Evolutionary conservation across 2,113 vertebrate species (phyloP).

Genomic region (Manacus vitellinus): DNA sequence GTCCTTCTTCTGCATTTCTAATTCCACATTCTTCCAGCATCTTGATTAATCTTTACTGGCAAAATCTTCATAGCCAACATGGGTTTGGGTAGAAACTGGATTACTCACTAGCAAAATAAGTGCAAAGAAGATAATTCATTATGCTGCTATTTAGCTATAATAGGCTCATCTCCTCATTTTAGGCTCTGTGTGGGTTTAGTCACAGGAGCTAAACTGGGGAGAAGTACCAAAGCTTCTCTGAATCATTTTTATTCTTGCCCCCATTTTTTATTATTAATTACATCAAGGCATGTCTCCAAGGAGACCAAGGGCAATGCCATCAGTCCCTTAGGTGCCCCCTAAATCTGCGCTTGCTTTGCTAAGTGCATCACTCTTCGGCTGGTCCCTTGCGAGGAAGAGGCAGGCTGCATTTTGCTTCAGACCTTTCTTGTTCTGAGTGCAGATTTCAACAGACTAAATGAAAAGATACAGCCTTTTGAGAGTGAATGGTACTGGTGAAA

Average conservation of each 20-base stretch:
- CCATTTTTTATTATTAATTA: constrained; percentile 1
- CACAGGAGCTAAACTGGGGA: not conserved
- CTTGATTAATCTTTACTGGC: constrained; percentile 6
- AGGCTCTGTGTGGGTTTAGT: constrained; percentile 54
- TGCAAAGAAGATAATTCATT: constrained; percentile 1
- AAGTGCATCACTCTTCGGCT: not conserved
- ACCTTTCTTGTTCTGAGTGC: not conserved
- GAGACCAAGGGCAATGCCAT: not conserved
- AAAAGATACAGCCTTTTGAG: not conserved
- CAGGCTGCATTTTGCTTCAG: not conserved
- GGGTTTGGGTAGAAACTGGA: not conserved
- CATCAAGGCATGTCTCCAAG: constrained; percentile 27
- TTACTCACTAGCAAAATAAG: constrained; percentile 44
- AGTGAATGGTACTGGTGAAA: not conserved
- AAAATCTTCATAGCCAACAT: not conserved
- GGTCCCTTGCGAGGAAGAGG: not conserved
- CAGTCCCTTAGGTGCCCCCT: not conserved
- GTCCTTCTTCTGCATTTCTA: not conserved
- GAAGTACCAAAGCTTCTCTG: constrained; percentile 24
- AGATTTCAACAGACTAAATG: not conserved
- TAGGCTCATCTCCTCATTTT: not conserved
- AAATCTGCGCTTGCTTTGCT: not conserved
- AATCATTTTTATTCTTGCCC: constrained; percentile 47
- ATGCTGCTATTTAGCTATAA: constrained; percentile 32
- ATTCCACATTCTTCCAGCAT: not conserved